Evolutionary conservation across 2,113 vertebrate genomes (phyloP), one percentile per base, ranked within the genome.

Genomic region (Vicugna pacos): DNA sequence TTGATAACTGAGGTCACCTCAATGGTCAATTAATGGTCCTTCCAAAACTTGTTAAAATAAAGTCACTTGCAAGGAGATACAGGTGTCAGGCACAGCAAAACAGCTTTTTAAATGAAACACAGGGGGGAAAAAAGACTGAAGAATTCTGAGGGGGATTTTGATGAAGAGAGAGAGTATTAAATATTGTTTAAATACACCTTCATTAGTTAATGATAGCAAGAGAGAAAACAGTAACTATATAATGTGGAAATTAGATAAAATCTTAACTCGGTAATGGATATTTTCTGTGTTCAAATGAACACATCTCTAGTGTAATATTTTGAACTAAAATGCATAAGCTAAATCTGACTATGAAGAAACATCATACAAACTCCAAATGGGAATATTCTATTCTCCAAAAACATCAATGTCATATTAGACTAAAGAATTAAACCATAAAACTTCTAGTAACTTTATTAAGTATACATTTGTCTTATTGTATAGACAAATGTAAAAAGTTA

Each of bases 401-500:
- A 30, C 1, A 1, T 10, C 20, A 19, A 16, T 15, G 65, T 46
- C 24, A 3, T 35, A 38, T 56, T 50, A 70, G 19, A 50, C 3
- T 93, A 35, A 75, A 42, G 7, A 54, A 87, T 26, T 42, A 56
- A 92, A 90, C 28, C 6, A 4, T 75, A 79, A 42, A 35, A n/a
- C 10, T 67, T 32, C 52, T 83, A 38, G n/a, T 38, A 60, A 91
- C 84, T 73, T 72, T 58, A 48, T 22, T 65, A 80, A 62, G 28
- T 35, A 54, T 28, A 38, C 10, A 48, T 97, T 73, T 81, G 38
- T 91, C 28, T 15, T 70, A 35, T 14, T 46, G 24, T 50, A 50
- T 50, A 35, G 64, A 60, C 20, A 79, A 8, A 15, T 58, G 67
- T 16, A 81, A 89, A 70, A 75, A 73, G 73, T 93, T 84, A 77